phyloP scores from a whole-genome alignment of 2,888 invertebrate species.

The Drosophila kanekoi region DNA sequence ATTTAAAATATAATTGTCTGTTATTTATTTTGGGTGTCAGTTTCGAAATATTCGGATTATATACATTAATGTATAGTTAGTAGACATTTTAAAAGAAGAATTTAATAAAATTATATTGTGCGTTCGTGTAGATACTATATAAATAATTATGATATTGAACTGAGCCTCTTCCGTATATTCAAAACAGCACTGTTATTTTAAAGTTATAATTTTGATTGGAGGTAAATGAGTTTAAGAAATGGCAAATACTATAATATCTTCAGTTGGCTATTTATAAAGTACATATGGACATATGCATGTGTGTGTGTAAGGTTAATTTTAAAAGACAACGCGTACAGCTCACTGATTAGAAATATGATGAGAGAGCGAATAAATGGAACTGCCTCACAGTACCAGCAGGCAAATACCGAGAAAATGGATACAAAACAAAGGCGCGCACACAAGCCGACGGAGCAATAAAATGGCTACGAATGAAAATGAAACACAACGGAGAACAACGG shows the following conservation, averaged over 20 bases:
- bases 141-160: too few species aligned
- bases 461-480: conserved; percentile 71
- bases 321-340: conserved; percentile 7
- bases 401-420: conserved; percentile 52
- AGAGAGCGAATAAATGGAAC: conserved; percentile 34
- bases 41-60: too few species aligned
- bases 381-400: conserved; percentile 24
- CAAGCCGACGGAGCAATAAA: conserved; percentile 64
- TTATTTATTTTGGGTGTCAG: too few species aligned
- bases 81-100: too few species aligned
- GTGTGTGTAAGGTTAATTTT: neutral
- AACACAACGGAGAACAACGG: conserved; percentile 35
- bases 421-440: conserved; percentile 42
- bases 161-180: too few species aligned
- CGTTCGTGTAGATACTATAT: too few species aligned
- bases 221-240: too few species aligned
- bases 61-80: too few species aligned
- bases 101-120: too few species aligned
- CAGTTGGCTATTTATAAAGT: neutral
- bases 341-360: conserved; percentile 33
- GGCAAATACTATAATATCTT: neutral
- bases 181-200: too few species aligned
- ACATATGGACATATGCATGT: neutral
- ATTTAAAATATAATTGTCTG: too few species aligned
- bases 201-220: too few species aligned